phyloP scores from a whole-genome alignment of 2,888 invertebrate species.

The Drosophila paracracens region DNA sequence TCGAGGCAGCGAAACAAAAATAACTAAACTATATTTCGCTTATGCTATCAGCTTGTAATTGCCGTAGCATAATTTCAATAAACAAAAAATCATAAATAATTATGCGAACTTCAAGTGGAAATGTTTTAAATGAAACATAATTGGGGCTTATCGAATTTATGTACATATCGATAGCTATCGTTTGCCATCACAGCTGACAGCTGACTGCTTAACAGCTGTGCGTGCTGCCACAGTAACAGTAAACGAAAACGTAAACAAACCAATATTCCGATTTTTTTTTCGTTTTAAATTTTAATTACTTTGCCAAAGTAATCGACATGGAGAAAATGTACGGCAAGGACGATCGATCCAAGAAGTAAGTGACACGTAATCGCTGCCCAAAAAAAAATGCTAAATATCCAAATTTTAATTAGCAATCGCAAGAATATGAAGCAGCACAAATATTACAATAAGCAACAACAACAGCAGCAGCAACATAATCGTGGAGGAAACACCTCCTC shows the following conservation, averaged over 20 bases:
- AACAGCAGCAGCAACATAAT: slow-evolving; percentile 39
- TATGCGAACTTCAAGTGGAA: neutral
- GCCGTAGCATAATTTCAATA: neutral
- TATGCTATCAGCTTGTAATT: neutral
- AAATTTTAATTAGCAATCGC: slow-evolving; percentile 71
- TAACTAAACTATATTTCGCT: neutral
- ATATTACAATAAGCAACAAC: slow-evolving; percentile 56
- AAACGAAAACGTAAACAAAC: slow-evolving; percentile 51
- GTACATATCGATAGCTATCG: slow-evolving; percentile 1
- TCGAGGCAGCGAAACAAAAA: neutral
- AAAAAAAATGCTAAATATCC: neutral
- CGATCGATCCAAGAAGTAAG: slow-evolving; percentile 83
- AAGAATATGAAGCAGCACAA: slow-evolving; percentile 80
- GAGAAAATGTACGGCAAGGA: slow-evolving; percentile 80
- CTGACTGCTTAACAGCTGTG: slow-evolving; percentile 32
- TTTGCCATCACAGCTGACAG: slow-evolving; percentile 13
- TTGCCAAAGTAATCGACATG: slow-evolving; percentile 4
- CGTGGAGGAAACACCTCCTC: slow-evolving; percentile 69
- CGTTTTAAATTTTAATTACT: slow-evolving; percentile 28
- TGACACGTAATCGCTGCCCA: slow-evolving; percentile 36
- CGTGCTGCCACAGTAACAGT: slow-evolving; percentile 32
- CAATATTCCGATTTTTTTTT: neutral
- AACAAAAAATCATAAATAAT: neutral
- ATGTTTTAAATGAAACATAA: neutral
- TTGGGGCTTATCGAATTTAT: neutral